Evolutionary conservation across 1,140 invertebrate genomes (phyloP).

Genomic region (Temnothorax curvispinosus): DNA sequence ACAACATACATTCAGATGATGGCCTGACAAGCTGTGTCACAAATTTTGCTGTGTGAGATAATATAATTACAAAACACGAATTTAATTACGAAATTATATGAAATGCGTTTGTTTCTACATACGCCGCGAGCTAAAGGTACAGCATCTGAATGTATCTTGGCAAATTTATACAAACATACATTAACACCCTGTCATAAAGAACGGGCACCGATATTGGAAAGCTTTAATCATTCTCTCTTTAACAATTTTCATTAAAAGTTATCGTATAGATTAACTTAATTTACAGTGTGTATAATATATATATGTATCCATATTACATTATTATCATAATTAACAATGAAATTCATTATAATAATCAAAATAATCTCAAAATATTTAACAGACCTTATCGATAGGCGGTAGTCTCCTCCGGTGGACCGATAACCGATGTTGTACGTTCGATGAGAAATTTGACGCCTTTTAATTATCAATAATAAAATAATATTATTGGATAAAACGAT

Average conservation of each 20-base stretch:
- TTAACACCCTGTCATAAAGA: constrained; percentile 20
- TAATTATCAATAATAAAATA: constrained; percentile 41
- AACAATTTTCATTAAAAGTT: not conserved
- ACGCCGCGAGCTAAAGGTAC: not conserved
- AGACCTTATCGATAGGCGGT: constrained; percentile 1
- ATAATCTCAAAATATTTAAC: constrained; percentile 31
- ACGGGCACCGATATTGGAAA: constrained; percentile 2
- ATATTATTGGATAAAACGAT: constrained; percentile 26
- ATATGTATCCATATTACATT: not conserved
- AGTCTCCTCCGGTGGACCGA: not conserved
- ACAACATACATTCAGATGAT: constrained; percentile 21
- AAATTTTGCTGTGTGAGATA: not conserved
- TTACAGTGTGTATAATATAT: constrained; percentile 16
- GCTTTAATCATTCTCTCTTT: constrained; percentile 1
- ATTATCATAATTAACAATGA: constrained; percentile 33
- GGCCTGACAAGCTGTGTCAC: not conserved
- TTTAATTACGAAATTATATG: not conserved
- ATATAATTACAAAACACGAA: not conserved
- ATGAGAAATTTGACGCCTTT: not conserved
- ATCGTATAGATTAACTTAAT: constrained; percentile 9
- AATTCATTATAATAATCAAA: constrained; percentile 7
- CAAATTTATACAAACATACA: constrained; percentile 34
- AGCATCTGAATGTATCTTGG: constrained; percentile 24
- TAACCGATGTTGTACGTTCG: not conserved
- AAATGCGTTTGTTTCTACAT: not conserved